Conservation (phyloP, 92 coral and sea anemone genomes). For the Umimayanthus chanpuru region DNA sequence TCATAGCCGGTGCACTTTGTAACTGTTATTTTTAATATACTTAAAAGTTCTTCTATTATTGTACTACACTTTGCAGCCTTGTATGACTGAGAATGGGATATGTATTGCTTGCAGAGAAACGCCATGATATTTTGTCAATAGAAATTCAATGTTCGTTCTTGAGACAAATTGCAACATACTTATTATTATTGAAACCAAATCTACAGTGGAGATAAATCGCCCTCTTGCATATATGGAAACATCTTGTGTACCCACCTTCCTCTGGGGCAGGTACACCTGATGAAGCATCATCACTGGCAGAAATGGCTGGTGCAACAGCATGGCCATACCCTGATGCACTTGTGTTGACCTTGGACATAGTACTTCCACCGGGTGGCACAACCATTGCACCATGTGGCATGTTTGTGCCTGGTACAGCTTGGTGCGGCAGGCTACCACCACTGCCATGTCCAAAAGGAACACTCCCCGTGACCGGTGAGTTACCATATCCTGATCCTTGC, state of each 20-base stretch:
- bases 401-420: neutral
- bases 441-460: neutral
- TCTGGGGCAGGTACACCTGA: neutral
- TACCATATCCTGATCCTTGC: conserved; percentile 4
- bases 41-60: too few relatives aligned
- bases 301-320: neutral
- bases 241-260: neutral
- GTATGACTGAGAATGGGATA: too few relatives aligned
- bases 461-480: neutral
- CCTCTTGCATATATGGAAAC: neutral
- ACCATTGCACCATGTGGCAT: neutral
- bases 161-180: too few relatives aligned
- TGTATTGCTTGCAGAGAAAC: too few relatives aligned
- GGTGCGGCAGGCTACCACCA: neutral
- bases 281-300: neutral
- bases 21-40: too few relatives aligned
- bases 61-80: too few relatives aligned
- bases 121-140: too few relatives aligned
- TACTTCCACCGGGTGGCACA: neutral
- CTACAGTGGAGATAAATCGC: too few relatives aligned
- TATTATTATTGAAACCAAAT: too few relatives aligned
- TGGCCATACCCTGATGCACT: neutral
- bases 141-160: too few relatives aligned
- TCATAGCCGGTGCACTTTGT: too few relatives aligned
- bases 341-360: neutral